These are phyloP conservation scores for Dyspetes luteomarginatus DNA, from an alignment of 2,888 invertebrate species.

Conservation along the genomic window DNA sequence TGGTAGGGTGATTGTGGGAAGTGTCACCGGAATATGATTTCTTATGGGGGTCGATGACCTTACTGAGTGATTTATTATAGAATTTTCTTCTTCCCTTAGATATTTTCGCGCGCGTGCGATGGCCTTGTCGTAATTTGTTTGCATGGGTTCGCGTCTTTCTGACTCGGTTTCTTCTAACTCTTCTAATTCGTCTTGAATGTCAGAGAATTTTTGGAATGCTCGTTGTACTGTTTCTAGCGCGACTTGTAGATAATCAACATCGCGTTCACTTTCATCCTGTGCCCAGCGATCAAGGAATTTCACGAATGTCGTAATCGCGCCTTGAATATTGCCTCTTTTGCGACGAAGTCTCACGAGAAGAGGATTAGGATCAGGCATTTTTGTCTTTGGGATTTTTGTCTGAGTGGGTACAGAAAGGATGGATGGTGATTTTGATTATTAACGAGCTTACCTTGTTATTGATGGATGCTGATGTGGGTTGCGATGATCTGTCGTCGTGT, in stretches of 20 bases:
- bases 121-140: no score
- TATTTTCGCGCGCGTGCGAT: no score
- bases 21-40: no score
- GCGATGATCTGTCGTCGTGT: background rate
- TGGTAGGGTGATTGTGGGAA: no score
- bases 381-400: background rate
- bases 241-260: conserved; percentile 20
- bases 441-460: conserved; percentile 5
- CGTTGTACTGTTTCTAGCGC: conserved; percentile 14
- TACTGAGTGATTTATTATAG: no score
- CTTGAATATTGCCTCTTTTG: background rate
- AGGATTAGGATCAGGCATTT: no score
- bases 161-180: background rate
- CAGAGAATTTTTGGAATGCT: background rate
- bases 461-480: background rate
- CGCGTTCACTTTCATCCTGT: background rate
- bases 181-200: conserved; percentile 35
- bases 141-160: background rate
- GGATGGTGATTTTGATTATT: background rate
- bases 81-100: no score
- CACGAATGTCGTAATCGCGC: background rate
- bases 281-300: background rate
- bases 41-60: no score
- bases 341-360: background rate
- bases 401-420: background rate